Evolutionary conservation across 2,113 vertebrate genomes (phyloP), one percentile per base, ranked within the genome.

Genomic region (Amphiprion percula): DNA sequence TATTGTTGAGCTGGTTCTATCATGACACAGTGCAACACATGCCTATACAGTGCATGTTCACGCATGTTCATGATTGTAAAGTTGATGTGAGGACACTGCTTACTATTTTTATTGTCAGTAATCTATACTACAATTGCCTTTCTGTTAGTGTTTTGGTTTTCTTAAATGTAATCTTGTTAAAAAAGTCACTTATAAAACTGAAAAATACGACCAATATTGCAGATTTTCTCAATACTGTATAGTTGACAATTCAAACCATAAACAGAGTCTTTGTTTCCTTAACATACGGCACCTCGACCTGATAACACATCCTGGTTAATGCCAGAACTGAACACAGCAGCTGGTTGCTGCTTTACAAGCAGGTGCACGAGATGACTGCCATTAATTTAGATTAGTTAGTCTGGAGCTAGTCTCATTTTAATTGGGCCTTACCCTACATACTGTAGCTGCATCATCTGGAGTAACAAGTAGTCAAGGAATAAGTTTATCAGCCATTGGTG

Each of bases 341-440:
- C 88, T 90, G 83, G 80, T 90, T 30, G n/a, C 72, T 75, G 62
- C 81, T 87, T 88, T 79, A 9, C 73, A 75, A 87, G 63, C 90
- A 91, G 90, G 90, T 91, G 90, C 74, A 82, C 37, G 66, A 82
- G 86, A 80, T 85, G 68, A 87, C 26, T 77, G 61, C 54, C 84
- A 82, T 77, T 84, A 56, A 77, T 91, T 88, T 83, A 88, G 88
- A 89, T 92, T 83, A 89, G 84, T 46, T 65, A 80, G 88, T 74
- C 78, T 86, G 76, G 50, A 62, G 82, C 62, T 39, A 61, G 75
- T 82, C 72, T 88, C 83, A 59, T 72, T 92, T 92, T 92, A 93
- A 93, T 86, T 89, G 74, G 84, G 72, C 80, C 26, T 93, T 93
- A 82, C 74, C 92, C 92, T 88, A 90, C 73, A 87, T 93, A 80